Evolutionary conservation across 2,888 invertebrate species (phyloP), one percentile per base, ranked within the genome.

Genomic region (Miltochrista miniata): DNA sequence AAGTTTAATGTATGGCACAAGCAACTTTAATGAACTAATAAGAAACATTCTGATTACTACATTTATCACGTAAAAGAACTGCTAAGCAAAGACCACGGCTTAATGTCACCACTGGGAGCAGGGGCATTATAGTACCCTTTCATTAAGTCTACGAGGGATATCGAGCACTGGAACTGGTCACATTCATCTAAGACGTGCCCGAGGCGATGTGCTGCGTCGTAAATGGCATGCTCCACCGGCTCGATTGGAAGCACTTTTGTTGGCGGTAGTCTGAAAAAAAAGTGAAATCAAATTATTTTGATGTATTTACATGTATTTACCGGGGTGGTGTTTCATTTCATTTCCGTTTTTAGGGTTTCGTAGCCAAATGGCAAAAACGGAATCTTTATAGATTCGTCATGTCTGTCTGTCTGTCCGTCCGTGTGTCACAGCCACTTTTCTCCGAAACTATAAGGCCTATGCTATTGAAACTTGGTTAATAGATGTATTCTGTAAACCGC

Each of bases 121-220:
- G 80, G 79, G 0, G 84, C 81, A n/a, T 82, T 78, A 39, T 86
- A 84, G 44, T 84, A 85, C 12, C 95, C 95, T 56, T 95, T 84
- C 14, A 94, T 94, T 82, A 95, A 79, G 67, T 95, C 94, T 48
- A 95, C 88, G 55, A 95, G 79, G 1, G 96, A 96, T 72, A 95
- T 90, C 12, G 93, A 93, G 78, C 96, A 96, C 14, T 81, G 86
- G 51, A 92, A 92, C 9, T 51, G 39, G 4, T 86, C 82, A 70
- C 95, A 95, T 59, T 93, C 78, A 0, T 81, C 71, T 0, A 79
- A 48, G 0, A 83, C 45, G 0, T 46, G 56, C 0, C 83, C 81
- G 0, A 83, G 56, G 0, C 81, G 74, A 47, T 94, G 94, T 2
- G 95, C 95, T 46, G 87, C 85, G 53, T 94, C 93, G 72, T 95